Evolutionary conservation across 2,888 invertebrate genomes (phyloP), one percentile per base, ranked within the genome.

Genomic region (Nemotelus pantherinus): DNA sequence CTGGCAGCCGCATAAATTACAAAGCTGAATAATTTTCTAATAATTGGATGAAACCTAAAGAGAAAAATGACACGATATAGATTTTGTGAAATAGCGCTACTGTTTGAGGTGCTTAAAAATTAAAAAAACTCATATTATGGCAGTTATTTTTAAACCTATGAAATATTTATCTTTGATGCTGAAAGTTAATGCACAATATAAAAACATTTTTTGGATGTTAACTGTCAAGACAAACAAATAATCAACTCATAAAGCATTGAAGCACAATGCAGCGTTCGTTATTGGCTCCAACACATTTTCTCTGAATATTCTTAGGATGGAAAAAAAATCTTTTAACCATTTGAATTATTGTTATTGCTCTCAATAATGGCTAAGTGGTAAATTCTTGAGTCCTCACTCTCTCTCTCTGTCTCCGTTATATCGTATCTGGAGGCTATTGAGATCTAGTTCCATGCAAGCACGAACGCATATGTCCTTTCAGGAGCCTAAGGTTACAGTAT

Each of bases 21-120:
- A 44, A 65, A 65, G 45, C 65, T 65, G 65, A 65, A 65, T 65
- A 65, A 65, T 65, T 65, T 65, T 65, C 65, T 65, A 65, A 65
- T 65, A 65, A 65, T 65, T 47, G n/a, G 65, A 65, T 65, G 65
- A 45, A 45, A 65, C 65, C 65, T 65, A 44, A 2, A 47, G 25
- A 7, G 65, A 47, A 50, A 9, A 9, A 50, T 9, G 5, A 9
- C 50, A 50, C 1, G 9, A 50, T 50, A 9, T 50, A 9, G 9
- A 25, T 25, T 25, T 25, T 25, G 0, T 25, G n/a, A n/a, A n/a
- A n/a, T n/a, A n/a, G 25, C 25, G 25, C 25, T 25, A 25, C 25
- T 25, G 25, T 25, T 0, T 1, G 25, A 25, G 1, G 25, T 25
- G 25, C 25, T 25, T 25, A 25, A 25, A 25, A 25, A 25, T 25